phyloP scores from a whole-genome alignment of 2,113 vertebrate genomes.

The Gobiocypris rarus region DNA sequence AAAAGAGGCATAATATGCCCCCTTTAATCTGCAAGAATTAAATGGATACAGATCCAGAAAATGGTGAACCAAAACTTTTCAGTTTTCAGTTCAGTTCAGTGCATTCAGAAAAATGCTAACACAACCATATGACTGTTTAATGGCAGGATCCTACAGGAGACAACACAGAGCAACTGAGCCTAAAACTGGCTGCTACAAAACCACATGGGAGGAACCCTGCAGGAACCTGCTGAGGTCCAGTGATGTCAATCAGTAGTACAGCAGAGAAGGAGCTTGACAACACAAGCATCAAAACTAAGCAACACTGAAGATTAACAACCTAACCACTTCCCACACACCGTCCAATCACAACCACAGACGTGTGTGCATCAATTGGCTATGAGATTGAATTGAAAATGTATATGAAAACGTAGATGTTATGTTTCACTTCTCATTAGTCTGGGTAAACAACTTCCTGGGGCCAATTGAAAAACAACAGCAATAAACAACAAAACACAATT shows the following conservation, averaged over 20 bases:
- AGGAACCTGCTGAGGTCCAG: constrained; percentile 38
- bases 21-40: no score
- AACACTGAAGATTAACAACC: neutral
- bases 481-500: constrained; percentile 20
- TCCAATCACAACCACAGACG: neutral
- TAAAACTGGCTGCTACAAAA: constrained; percentile 18
- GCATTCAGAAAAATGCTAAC: constrained; percentile 36
- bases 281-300: neutral
- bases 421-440: neutral
- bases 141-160: neutral
- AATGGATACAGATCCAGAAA: no score
- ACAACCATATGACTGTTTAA: constrained; percentile 15
- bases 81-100: constrained; percentile 12
- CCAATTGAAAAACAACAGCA: neutral
- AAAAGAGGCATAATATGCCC: no score
- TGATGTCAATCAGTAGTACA: constrained; percentile 41
- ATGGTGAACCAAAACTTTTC: neutral
- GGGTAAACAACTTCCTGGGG: neutral
- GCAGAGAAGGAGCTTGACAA: constrained; percentile 30
- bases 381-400: neutral
- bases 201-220: constrained; percentile 21
- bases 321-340: neutral
- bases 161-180: constrained; percentile 4
- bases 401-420: neutral
- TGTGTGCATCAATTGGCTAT: neutral